Conservation (phyloP, 2,797 vertebrate genomes). For the Periparus ater region DNA sequence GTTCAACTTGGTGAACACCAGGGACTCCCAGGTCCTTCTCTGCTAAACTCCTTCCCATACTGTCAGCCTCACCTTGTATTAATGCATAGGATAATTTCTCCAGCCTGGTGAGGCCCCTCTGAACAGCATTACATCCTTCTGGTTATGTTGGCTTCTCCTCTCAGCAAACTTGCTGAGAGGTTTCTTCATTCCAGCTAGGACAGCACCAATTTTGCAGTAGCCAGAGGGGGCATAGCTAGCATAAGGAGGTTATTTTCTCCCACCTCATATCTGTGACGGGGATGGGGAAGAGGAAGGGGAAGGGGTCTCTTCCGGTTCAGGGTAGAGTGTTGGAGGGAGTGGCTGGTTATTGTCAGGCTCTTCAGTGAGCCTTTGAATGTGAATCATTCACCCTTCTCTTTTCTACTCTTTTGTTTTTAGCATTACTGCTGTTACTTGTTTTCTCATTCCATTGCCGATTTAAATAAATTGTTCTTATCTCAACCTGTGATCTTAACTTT, state of each 20-base stretch:
- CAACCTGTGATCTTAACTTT: not conserved
- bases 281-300: not conserved
- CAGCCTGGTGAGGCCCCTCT: not conserved
- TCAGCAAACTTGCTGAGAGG: not conserved
- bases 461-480: not conserved
- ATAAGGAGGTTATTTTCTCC: not conserved
- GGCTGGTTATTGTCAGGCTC: not conserved
- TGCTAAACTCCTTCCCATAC: not conserved
- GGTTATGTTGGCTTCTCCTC: not conserved
- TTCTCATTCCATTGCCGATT: not conserved
- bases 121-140: not conserved
- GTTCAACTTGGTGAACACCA: not conserved
- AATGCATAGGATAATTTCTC: not conserved
- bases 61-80: rapidly evolving
- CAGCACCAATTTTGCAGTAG: not conserved
- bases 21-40: not conserved
- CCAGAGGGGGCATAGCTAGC: not conserved
- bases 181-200: not conserved
- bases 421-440: not conserved
- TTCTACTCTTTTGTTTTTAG: not conserved
- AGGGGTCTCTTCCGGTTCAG: not conserved
- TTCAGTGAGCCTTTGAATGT: too few species aligned
- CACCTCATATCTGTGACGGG: rapidly evolving
- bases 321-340: not conserved
- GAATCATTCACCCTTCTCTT: not conserved